A percentile compares a stretch with the other conserved stretches of the same genome.
These are phyloP conservation scores for Trachythela sp. DNA, from an alignment of 64 coral and sea anemone species.

Conservation along the genomic window DNA sequence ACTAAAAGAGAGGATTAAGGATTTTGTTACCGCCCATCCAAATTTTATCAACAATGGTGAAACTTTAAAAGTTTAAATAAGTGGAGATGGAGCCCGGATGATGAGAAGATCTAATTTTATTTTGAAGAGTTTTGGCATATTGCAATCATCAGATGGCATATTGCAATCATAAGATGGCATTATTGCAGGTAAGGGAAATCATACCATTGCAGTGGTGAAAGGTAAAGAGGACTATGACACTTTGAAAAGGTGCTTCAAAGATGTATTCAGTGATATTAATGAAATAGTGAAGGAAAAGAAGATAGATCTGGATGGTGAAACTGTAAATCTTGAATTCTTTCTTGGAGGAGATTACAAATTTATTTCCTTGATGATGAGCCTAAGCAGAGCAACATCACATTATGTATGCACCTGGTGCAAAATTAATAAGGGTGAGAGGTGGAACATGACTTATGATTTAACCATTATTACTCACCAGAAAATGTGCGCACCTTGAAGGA, in stretches of 20 bases:
- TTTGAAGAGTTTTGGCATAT: not conserved
- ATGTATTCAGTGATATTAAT: constrained; percentile 5
- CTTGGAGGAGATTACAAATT: constrained; percentile 33
- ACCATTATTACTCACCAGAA: not conserved
- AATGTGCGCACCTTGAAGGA: not conserved
- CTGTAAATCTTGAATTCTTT: constrained; percentile 21
- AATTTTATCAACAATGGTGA: too few relatives aligned
- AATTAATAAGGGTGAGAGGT: constrained; percentile 2
- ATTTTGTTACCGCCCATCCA: too few relatives aligned
- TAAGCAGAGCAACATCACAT: constrained; percentile 21
- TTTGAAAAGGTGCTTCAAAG: not conserved
- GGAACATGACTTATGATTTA: not conserved
- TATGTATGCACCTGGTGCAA: constrained; percentile 36
- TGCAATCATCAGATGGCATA: not conserved
- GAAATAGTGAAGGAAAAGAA: not conserved
- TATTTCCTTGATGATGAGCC: constrained; percentile 2
- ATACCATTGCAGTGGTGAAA: not conserved
- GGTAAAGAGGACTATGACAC: not conserved
- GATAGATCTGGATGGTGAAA: not conserved
- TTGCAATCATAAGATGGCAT: not conserved
- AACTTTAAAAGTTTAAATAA: not conserved
- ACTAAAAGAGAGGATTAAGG: too few relatives aligned
- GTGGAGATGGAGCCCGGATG: not conserved
- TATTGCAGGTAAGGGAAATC: not conserved
- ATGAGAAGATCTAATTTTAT: not conserved